A percentile compares a stretch with the other conserved stretches of the same genome.
Evolutionary conservation across 1,140 invertebrate species (phyloP).

Genomic region (Agrypnia vestita): DNA sequence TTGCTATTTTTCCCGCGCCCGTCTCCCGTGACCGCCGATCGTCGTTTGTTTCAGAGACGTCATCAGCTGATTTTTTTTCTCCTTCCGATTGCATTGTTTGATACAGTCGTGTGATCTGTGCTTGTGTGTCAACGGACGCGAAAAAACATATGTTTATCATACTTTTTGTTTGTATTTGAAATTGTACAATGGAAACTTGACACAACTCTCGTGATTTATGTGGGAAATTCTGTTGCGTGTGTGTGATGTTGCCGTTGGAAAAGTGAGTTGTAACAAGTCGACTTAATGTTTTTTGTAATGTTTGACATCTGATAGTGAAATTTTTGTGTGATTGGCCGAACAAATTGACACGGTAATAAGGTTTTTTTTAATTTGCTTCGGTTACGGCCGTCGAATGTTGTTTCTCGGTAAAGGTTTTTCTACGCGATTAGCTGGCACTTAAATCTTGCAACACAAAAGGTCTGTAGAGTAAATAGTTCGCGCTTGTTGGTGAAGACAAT

Average conservation of each 20-base stretch:
- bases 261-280: not conserved
- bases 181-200: constrained; percentile 19
- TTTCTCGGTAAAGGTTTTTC: no score
- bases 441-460: no score
- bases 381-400: no score
- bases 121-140: not conserved
- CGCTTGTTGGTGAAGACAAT: not conserved
- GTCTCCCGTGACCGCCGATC: not conserved
- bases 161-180: constrained; percentile 32
- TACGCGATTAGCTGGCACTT: no score
- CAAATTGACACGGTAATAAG: no score
- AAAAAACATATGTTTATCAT: constrained; percentile 33
- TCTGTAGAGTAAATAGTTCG: not conserved
- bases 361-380: no score
- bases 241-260: constrained; percentile 28
- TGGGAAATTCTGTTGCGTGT: not conserved
- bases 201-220: not conserved
- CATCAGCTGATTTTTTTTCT: no score
- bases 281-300: no score
- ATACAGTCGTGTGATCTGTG: not conserved
- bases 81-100: no score
- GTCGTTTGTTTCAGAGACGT: no score
- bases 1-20: constrained; percentile 3
- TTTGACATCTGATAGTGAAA: no score
- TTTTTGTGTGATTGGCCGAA: no score